These are phyloP conservation scores for Pipistrellus nathusii DNA, from an alignment of 2,797 vertebrate genomes.

Conservation along the genomic window DNA sequence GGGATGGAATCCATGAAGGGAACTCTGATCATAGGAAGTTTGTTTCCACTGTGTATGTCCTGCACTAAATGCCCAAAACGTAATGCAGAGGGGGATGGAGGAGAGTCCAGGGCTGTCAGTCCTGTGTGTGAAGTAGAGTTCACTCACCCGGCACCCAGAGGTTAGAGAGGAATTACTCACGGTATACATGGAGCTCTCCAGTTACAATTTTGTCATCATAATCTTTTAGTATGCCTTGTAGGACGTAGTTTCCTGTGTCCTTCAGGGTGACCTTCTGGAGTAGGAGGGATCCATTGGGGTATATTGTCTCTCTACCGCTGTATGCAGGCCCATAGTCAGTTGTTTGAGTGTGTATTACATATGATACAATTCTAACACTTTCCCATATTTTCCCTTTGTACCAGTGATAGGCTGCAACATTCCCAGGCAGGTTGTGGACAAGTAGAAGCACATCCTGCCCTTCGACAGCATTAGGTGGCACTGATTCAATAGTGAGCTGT, in stretches of 20 bases:
- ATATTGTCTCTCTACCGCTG: background rate
- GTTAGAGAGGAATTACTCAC: background rate
- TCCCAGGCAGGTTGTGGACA: background rate
- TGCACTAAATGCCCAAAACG: background rate
- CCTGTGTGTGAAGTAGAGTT: background rate
- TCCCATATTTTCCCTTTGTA: rapidly evolving
- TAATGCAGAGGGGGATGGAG: background rate
- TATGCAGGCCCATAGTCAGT: rapidly evolving
- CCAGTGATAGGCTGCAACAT: background rate
- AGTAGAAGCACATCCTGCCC: background rate
- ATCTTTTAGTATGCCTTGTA: rapidly evolving
- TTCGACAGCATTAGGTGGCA: background rate
- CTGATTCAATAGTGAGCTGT: background rate
- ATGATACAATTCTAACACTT: rapidly evolving
- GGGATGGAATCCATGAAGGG: background rate
- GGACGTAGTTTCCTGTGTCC: background rate
- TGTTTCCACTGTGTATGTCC: background rate
- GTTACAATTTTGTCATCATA: no score
- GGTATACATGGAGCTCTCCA: background rate
- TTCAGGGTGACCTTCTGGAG: background rate
- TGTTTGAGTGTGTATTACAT: rapidly evolving
- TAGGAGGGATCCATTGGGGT: background rate
- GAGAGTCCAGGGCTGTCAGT: background rate
- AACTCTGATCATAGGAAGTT: background rate
- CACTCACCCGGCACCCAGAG: background rate